Evolutionary conservation across 2,888 invertebrate species (phyloP).

Genomic region (Diachrysia chrysitis): DNA sequence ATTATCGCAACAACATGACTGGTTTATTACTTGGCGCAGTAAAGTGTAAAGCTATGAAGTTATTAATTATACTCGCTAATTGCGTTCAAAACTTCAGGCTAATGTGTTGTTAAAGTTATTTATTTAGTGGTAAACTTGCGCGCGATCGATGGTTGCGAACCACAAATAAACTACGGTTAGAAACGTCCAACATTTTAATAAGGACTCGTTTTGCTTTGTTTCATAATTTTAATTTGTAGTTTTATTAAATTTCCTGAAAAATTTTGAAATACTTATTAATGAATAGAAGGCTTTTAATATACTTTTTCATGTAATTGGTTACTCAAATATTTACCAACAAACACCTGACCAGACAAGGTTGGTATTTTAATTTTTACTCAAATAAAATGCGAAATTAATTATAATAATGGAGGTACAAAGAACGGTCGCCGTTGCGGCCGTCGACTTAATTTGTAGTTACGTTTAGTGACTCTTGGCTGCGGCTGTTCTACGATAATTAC

Average conservation of each 20-base stretch:
- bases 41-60: slow-evolving; percentile 60
- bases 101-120: slow-evolving; percentile 64
- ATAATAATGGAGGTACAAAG: slow-evolving; percentile 61
- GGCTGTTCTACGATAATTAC: slow-evolving; percentile 58
- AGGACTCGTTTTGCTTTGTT: not conserved
- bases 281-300: not conserved
- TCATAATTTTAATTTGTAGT: not conserved
- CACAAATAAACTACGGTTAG: slow-evolving; percentile 34
- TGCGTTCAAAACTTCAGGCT: slow-evolving; percentile 61
- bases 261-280: not conserved
- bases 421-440: slow-evolving; percentile 48
- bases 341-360: slow-evolving; percentile 13
- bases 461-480: slow-evolving; percentile 55
- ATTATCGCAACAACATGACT: slow-evolving; percentile 53
- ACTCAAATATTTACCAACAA: slow-evolving; percentile 13
- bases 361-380: slow-evolving; percentile 15
- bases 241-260: too few relatives aligned
- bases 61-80: slow-evolving; percentile 63
- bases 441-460: slow-evolving; percentile 65
- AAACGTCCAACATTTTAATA: slow-evolving; percentile 14
- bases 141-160: slow-evolving; percentile 42
- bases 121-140: slow-evolving; percentile 54
- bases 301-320: not conserved
- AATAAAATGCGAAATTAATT: slow-evolving; percentile 57
- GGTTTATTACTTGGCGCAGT: slow-evolving; percentile 55